Percentiles rank a stretch among this genome's conserved stretches.
Conservation (phyloP, 2,113 vertebrate species). For the Corythoichthys haematopterus region DNA sequence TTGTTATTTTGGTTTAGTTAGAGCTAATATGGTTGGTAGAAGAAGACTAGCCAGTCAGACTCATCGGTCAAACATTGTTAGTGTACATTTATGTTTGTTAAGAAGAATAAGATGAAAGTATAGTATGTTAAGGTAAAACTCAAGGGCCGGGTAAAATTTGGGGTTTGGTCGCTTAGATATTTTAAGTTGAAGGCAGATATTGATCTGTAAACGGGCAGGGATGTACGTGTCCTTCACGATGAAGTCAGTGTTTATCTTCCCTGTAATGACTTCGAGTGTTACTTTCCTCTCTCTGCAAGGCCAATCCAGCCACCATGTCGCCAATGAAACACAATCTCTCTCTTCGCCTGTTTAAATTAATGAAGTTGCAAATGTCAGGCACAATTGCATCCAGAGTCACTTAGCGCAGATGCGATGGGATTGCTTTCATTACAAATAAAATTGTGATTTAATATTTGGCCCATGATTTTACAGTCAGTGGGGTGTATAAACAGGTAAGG, state of each 20-base stretch:
- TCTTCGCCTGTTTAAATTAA: constrained; percentile 49
- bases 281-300: constrained; percentile 17
- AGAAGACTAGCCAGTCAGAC: not conserved
- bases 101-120: not conserved
- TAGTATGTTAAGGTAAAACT: not conserved
- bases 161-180: not conserved
- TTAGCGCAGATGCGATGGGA: constrained; percentile 62
- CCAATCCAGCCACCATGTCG: constrained; percentile 11
- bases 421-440: constrained; percentile 65
- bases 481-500: constrained; percentile 10
- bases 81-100: not conserved
- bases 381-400: constrained; percentile 58
- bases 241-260: constrained; percentile 47
- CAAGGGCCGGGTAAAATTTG: not conserved
- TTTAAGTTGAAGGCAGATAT: not conserved
- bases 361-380: constrained; percentile 56
- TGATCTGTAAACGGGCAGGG: not conserved
- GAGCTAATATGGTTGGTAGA: not conserved
- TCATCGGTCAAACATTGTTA: not conserved
- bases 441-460: constrained; percentile 59
- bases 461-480: constrained; percentile 32
- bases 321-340: constrained; percentile 19
- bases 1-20: not conserved
- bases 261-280: constrained; percentile 49
- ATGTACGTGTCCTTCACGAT: not conserved